Evolutionary conservation across 2,888 invertebrate species (phyloP), one percentile per base, ranked within the genome.

Genomic region (Habrosyne pyritoides): DNA sequence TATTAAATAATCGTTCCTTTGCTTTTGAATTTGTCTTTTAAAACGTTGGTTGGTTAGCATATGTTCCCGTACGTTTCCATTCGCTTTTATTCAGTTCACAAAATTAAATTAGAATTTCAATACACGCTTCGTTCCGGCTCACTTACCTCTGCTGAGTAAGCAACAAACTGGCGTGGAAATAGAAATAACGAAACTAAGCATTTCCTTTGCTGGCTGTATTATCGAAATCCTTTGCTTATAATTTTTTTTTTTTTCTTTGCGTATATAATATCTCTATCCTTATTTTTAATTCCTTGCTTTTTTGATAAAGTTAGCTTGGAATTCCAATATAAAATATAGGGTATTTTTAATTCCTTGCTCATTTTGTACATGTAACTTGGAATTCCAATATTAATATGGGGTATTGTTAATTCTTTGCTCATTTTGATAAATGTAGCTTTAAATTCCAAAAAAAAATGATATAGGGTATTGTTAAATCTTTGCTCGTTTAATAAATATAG

Each of bases 31-130:
- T 33, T 33, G 3, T n/a, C 0, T 36, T 7, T 14, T 36, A 5
- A 5, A 14, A 33, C 0, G n/a, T 2, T n/a, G 5, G 33, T n/a
- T 2, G 6, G 14, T 3, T 36, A 36, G 42, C 0, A 18, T 18
- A 7, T 42, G 42, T 18, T 24, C 5, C 42, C 4, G 36, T 36
- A 36, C 36, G 7, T 68, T 68, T 71, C 66, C 55, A 69, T 64
- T 54, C 54, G 57, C 58, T 52, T 55, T 62, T 67, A 60, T 60
- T 60, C 61, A 71, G 63, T 61, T 69, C 57, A 53, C 60, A 61
- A 74, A 79, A 79, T 79, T 79, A 79, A 79, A 79, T 79, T 79
- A 79, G 80, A 79, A 73, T 75, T 79, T 75, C 77, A 72, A 63
- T 64, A 62, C 61, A 64, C 60, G 63, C 64, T 63, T 18, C 64